Evolutionary conservation across 2,888 invertebrate genomes (phyloP).

Genomic region (Belgica antarctica): DNA sequence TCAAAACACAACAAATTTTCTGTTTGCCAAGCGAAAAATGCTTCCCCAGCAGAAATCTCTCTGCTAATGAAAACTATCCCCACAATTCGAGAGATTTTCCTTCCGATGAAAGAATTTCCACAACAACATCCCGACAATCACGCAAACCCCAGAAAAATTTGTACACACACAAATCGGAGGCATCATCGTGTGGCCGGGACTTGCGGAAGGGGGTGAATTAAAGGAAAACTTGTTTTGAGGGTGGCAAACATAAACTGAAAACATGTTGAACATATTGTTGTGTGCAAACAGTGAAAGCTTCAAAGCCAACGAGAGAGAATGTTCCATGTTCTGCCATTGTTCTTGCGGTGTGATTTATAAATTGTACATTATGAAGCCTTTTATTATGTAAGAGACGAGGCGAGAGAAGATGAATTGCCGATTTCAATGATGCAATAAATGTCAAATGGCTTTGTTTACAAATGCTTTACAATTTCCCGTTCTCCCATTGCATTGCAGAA

Average conservation of each 20-base stretch:
- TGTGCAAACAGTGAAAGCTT: conserved; percentile 15
- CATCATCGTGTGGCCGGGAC: conserved; percentile 3
- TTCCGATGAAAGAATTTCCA: background rate
- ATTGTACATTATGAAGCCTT: conserved; percentile 35
- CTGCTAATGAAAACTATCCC: background rate
- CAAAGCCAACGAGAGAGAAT: conserved; percentile 9
- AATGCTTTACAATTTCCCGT: background rate
- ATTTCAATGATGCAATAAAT: conserved; percentile 40
- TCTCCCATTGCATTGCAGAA: background rate
- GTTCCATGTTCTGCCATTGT: conserved; percentile 30
- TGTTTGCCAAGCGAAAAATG: too few species aligned
- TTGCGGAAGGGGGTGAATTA: background rate
- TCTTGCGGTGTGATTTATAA: conserved; percentile 38
- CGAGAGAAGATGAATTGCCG: conserved; percentile 16
- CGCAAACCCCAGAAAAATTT: conserved; percentile 2
- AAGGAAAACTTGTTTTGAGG: background rate
- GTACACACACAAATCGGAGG: background rate
- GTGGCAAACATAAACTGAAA: conserved; percentile 19
- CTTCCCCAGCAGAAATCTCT: too few species aligned
- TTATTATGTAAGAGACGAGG: conserved; percentile 7
- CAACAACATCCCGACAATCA: background rate
- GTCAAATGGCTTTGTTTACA: conserved; percentile 36
- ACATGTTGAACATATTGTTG: conserved; percentile 39
- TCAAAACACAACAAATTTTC: too few species aligned
- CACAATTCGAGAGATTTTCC: background rate